Evolutionary conservation across 2,113 vertebrate genomes (phyloP).

Genomic region (Cynocephalus volans): DNA sequence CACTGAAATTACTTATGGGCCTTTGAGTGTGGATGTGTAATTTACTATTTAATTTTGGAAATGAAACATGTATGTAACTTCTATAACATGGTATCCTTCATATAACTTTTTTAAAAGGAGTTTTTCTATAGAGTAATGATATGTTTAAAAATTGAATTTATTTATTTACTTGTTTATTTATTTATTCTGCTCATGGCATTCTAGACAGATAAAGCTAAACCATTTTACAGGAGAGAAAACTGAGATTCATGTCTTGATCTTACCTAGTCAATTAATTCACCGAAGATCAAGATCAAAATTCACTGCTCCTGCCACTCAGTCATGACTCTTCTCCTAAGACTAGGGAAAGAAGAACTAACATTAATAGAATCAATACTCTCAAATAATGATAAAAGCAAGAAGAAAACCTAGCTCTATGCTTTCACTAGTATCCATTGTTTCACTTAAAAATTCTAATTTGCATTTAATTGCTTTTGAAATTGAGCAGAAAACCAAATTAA

Average conservation of each 20-base stretch:
- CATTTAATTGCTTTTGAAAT: slow-evolving; percentile 4
- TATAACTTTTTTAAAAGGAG: background rate
- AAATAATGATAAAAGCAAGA: background rate
- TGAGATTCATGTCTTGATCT: background rate
- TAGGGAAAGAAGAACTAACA: background rate
- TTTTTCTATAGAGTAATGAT: background rate
- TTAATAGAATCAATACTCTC: background rate
- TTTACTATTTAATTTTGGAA: background rate
- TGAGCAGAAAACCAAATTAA: background rate
- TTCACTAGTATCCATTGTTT: background rate
- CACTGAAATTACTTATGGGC: background rate
- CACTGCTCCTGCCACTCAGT: background rate
- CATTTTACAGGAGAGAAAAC: background rate
- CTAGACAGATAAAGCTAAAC: background rate
- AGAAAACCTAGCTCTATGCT: background rate
- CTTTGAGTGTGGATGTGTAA: background rate
- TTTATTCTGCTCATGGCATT: background rate
- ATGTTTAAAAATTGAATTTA: background rate
- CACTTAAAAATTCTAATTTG: background rate
- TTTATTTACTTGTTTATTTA: background rate
- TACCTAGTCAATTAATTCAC: background rate
- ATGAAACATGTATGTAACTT: background rate
- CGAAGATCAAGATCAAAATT: background rate
- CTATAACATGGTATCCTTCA: background rate
- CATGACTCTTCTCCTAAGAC: background rate